A percentile compares a stretch with the other conserved stretches of the same genome.
Evolutionary conservation across 2,888 invertebrate species (phyloP).

Genomic region (Conus canariensis): DNA sequence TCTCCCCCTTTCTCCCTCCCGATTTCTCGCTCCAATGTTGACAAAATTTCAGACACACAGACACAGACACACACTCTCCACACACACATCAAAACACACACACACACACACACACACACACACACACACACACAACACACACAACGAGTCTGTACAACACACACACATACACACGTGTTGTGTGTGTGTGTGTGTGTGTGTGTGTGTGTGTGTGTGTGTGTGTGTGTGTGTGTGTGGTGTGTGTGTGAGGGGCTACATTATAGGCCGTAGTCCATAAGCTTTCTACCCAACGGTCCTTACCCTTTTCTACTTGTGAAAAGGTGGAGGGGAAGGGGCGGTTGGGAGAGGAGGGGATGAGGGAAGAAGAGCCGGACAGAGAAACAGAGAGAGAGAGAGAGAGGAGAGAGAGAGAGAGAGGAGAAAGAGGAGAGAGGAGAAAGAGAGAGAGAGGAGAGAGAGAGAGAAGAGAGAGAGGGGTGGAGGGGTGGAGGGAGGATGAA

Average conservation of each 20-base stretch:
- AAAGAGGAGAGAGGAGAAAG: background rate
- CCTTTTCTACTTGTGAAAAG: too few species aligned
- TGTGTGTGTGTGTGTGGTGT: background rate
- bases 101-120: background rate
- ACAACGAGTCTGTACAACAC: too few species aligned
- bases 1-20: background rate
- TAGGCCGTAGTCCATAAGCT: too few species aligned
- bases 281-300: too few species aligned
- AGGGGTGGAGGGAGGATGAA: background rate
- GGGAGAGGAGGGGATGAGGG: too few species aligned
- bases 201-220: too few species aligned
- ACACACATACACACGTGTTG: background rate
- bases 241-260: too few species aligned
- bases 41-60: background rate
- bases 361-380: background rate
- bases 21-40: too few species aligned
- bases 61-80: background rate
- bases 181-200: background rate
- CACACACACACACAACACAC: slow-evolving; percentile 6
- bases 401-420: background rate
- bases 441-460: slow-evolving; percentile 11
- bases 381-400: slow-evolving; percentile 8
- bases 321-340: too few species aligned
- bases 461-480: background rate
- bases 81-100: background rate